A percentile compares a stretch with the other conserved stretches of the same genome.
These are phyloP conservation scores for Alviniconcha strummeri DNA, from an alignment of 2,888 invertebrate genomes.

Conservation along the genomic window DNA sequence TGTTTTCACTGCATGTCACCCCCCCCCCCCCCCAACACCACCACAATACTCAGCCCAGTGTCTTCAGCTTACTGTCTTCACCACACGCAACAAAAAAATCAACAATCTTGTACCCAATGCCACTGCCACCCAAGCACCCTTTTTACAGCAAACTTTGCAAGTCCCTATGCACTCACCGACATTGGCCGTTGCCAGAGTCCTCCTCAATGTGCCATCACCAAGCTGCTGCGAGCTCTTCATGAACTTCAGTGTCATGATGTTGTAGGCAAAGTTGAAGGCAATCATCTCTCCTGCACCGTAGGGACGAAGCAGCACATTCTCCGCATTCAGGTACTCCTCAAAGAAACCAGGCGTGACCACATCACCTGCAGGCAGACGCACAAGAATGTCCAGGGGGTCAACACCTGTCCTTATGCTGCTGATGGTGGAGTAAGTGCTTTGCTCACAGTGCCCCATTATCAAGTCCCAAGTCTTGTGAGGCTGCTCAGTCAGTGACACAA, in stretches of 20 bases:
- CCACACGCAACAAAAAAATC: too few species aligned
- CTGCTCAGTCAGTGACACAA: too few species aligned
- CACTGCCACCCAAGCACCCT: too few species aligned
- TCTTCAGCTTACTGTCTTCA: too few species aligned
- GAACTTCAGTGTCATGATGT: conserved; percentile 92
- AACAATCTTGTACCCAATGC: too few species aligned
- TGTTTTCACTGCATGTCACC: too few species aligned
- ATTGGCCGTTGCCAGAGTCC: conserved; percentile 91
- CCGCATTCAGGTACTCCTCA: conserved; percentile 72
- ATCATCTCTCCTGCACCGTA: conserved; percentile 88
- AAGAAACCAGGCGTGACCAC: conserved; percentile 76
- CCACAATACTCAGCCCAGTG: too few species aligned
- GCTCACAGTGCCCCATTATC: too few species aligned
- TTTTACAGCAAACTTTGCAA: background rate
- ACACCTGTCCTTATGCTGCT: too few species aligned
- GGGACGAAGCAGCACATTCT: conserved; percentile 73
- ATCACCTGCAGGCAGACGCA: conserved; percentile 72
- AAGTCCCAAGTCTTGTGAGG: too few species aligned
- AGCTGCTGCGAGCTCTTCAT: conserved; percentile 89
- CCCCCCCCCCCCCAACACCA: too few species aligned
- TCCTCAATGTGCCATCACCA: conserved; percentile 84
- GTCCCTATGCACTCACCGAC: conserved; percentile 43
- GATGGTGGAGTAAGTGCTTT: too few species aligned
- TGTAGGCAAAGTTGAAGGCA: conserved; percentile 97
- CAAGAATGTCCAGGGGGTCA: background rate